Base-by-base conservation (phyloP, 1,140 invertebrate genomes). In the Galleria mellonella region DNA sequence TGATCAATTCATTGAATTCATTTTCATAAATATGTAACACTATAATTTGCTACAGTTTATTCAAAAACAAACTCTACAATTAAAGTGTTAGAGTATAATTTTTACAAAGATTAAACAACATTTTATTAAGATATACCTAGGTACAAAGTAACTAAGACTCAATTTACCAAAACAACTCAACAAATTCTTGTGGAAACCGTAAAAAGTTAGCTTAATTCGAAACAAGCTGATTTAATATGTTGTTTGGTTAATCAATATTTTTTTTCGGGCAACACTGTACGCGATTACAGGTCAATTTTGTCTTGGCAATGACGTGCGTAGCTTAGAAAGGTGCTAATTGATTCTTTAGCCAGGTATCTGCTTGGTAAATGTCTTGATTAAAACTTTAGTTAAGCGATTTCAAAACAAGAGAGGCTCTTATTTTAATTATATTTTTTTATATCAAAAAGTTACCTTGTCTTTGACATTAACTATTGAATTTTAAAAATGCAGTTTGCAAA, bases 201-300 rank as follows among this genome's bases (percentile, higher is more conserved):
- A 37, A 37, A 37, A 37, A 37, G 13, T 37, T n/a, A 37, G n/a
- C 8, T 35, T 12, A 14, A 35, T 35, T 14, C 12, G 12, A 35
- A 6, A 13, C n/a, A 5, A n/a, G 2, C 35, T 17, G 35, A 37
- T 37, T 37, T 37, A 37, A 15, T 37, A 11, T 13, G n/a, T 17
- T 15, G 35, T 17, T 37, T 17, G 2, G 35, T 13, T 37, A 37
- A 17, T 15, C 35, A 37, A 9, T 15, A 37, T 15, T 17, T 37
- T 12, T 37, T 37, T 37, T 17, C 14, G 8, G 14, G 35, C 14
- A 37, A 37, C 35, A 37, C 35, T 37, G 35, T 9, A 9, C 35
- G 35, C 12, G 35, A 37, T 37, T 37, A 37, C 35, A 37, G 17
- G 15, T 37, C 35, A 37, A 37, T 37, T 23, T 23, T 23, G 13